phyloP scores from a whole-genome alignment of 2,113 vertebrate species.

The Columbina picui region DNA sequence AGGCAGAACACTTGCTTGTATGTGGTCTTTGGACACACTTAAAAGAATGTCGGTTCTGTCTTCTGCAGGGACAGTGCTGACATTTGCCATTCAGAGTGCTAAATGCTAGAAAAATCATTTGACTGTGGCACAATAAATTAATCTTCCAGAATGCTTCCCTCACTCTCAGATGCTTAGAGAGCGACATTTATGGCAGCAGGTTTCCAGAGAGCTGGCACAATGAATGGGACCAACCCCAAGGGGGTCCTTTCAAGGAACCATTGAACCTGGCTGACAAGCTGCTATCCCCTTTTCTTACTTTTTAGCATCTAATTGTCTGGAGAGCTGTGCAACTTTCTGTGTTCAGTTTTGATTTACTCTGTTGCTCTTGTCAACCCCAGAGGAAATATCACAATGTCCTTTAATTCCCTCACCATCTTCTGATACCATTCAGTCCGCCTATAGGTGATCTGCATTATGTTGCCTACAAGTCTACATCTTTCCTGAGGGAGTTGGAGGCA shows the following conservation, averaged over 20 bases:
- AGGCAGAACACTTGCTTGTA: neutral
- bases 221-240: neutral
- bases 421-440: neutral
- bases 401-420: neutral
- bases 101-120: neutral
- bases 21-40: neutral
- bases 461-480: neutral
- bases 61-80: neutral
- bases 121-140: neutral
- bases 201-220: neutral
- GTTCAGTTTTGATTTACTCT: neutral
- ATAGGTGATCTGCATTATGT: neutral
- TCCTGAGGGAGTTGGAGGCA: neutral
- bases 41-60: neutral
- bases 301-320: neutral
- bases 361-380: neutral
- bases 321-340: neutral
- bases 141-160: neutral
- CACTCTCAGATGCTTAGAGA: fast-evolving
- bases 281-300: neutral
- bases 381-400: neutral
- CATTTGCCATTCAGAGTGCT: conserved; percentile 18
- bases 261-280: neutral
- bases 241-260: neutral
- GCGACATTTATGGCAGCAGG: neutral